Conservation (phyloP, 2,113 vertebrate species). For the Raja brachyura region DNA sequence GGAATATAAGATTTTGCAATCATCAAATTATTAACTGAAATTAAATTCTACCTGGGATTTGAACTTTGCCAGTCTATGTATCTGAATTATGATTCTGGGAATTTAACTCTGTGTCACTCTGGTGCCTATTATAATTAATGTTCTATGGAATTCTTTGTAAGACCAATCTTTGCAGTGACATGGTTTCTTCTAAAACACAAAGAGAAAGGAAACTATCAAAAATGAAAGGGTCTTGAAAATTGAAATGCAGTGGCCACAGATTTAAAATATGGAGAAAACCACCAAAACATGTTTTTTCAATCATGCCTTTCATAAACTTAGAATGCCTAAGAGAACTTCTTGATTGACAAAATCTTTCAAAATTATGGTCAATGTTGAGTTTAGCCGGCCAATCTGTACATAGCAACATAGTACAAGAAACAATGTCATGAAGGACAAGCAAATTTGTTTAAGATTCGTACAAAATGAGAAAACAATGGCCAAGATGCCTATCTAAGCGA, state of each 20-base stretch:
- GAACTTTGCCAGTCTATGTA: too few relatives aligned
- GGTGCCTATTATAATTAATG: too few relatives aligned
- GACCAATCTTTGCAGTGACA: neutral
- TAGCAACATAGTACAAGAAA: neutral
- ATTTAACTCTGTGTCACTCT: too few relatives aligned
- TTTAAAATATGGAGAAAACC: neutral
- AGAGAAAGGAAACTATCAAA: neutral
- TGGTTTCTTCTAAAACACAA: neutral
- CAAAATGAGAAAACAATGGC: too few relatives aligned
- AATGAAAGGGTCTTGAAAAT: neutral
- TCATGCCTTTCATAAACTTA: too few relatives aligned
- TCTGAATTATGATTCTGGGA: too few relatives aligned
- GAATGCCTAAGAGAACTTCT: neutral
- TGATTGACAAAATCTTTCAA: neutral
- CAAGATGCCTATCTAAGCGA: too few relatives aligned
- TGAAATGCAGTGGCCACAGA: neutral
- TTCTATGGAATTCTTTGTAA: too few relatives aligned
- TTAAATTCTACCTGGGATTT: too few relatives aligned
- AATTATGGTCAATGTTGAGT: neutral
- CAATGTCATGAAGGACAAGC: neutral
- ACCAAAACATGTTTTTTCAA: too few relatives aligned
- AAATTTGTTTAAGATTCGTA: neutral
- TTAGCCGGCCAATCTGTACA: neutral
- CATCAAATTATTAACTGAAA: too few relatives aligned
- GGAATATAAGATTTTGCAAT: too few relatives aligned